These are phyloP conservation scores for Speoplatyrhinus poulsoni DNA, from an alignment of 2,113 vertebrate genomes.

Conservation along the genomic window DNA sequence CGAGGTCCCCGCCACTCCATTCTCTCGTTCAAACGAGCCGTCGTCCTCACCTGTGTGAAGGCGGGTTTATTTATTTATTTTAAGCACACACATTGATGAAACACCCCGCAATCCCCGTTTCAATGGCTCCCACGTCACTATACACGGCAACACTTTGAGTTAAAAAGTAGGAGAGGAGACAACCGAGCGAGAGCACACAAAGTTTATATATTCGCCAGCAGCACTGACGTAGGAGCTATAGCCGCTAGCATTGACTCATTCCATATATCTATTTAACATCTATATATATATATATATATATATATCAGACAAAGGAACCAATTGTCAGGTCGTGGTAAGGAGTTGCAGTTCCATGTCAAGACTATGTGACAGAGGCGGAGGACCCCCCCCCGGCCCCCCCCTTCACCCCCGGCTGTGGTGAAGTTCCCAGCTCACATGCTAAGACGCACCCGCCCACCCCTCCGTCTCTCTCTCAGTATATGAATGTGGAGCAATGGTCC, in stretches of 20 bases:
- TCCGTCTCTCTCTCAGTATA: slow-evolving; percentile 3
- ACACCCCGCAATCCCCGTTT: slow-evolving; percentile 51
- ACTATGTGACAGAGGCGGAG: too few species aligned
- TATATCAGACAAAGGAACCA: not conserved
- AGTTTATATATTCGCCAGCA: not conserved
- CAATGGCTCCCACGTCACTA: slow-evolving; percentile 45
- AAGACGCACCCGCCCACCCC: not conserved
- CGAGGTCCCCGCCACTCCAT: slow-evolving; percentile 73
- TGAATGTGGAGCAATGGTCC: slow-evolving; percentile 37
- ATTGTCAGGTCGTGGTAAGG: too few species aligned
- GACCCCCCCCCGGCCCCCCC: too few species aligned
- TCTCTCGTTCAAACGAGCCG: slow-evolving; percentile 69
- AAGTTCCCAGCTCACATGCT: not conserved
- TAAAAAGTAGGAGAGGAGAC: slow-evolving; percentile 9
- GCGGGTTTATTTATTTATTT: slow-evolving; percentile 35
- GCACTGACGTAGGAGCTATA: not conserved
- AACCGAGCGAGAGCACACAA: not conserved
- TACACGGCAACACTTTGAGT: slow-evolving; percentile 1
- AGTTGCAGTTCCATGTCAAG: too few species aligned
- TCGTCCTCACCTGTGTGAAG: slow-evolving; percentile 44
- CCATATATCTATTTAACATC: too few species aligned
- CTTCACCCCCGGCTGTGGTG: too few species aligned
- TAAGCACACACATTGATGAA: slow-evolving; percentile 60
- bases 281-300: not conserved
- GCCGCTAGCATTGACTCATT: not conserved